These are phyloP conservation scores for Parapristionchus giblindavisi DNA, from an alignment of 2,888 invertebrate species.

Conservation along the genomic window DNA sequence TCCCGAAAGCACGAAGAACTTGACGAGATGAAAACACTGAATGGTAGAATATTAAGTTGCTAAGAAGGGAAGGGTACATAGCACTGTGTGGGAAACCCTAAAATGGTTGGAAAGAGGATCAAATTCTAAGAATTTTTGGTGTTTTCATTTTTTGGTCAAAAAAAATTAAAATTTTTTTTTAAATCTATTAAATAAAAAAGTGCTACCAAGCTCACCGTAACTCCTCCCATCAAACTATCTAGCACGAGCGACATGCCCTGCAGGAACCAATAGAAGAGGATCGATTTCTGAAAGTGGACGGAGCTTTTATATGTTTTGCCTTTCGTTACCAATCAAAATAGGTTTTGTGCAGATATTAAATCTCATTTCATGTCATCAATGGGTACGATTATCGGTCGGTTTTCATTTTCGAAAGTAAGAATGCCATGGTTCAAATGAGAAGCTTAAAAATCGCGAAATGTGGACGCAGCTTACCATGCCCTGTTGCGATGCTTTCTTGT, in stretches of 20 bases:
- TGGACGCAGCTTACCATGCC: slow-evolving; percentile 1
- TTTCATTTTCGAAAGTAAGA: background rate
- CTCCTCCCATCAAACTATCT: background rate
- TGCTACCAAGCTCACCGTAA: background rate
- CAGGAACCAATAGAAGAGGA: slow-evolving; percentile 18
- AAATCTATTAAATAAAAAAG: background rate
- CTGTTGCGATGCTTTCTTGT: background rate
- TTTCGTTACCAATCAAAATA: no score
- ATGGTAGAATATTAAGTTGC: no score
- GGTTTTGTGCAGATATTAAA: no score
- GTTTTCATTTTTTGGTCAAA: no score
- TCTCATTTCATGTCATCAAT: background rate
- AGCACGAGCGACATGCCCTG: background rate
- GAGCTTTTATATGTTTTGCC: no score
- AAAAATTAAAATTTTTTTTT: no score
- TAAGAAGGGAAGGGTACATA: no score
- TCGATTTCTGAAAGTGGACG: background rate
- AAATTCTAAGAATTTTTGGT: no score
- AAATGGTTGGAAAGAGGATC: no score
- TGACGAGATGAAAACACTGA: no score
- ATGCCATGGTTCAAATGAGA: background rate
- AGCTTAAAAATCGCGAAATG: background rate
- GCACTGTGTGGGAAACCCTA: no score
- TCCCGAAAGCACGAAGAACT: slow-evolving; percentile 7
- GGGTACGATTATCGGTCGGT: background rate